Conservation (phyloP, 1,140 invertebrate species). For the Rhagoletis zephyria region DNA sequence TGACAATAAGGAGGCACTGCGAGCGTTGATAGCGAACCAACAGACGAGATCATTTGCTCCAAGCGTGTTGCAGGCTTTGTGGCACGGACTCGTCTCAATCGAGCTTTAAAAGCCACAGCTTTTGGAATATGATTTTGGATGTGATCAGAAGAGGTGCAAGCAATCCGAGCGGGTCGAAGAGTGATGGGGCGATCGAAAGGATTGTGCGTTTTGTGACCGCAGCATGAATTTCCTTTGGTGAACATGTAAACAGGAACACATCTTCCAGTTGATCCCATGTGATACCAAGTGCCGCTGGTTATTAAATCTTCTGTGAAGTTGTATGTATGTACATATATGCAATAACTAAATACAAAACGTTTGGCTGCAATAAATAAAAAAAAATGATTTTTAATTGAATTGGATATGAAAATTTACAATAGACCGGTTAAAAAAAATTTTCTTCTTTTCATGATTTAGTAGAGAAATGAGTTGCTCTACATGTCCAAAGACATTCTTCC, state of each 20-base stretch:
- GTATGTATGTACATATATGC: too few species aligned
- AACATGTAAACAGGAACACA: background rate
- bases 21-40: background rate
- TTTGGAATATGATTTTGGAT: conserved; percentile 31
- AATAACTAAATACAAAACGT: too few species aligned
- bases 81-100: conserved; percentile 34
- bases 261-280: background rate
- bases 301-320: background rate
- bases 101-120: conserved; percentile 44
- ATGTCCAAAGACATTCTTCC: too few species aligned
- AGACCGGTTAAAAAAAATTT: too few species aligned
- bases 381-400: too few species aligned
- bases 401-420: too few species aligned
- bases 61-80: background rate
- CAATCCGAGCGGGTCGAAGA: conserved; percentile 44
- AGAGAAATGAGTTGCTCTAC: too few species aligned
- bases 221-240: conserved; percentile 4
- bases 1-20: background rate
- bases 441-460: too few species aligned
- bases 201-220: conserved; percentile 24
- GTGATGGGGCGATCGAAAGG: background rate
- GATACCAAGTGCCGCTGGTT: conserved; percentile 37
- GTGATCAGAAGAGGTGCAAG: background rate
- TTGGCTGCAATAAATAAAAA: too few species aligned
- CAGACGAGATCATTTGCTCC: background rate